A percentile compares a stretch with the other conserved stretches of the same genome.
Evolutionary conservation across 2,113 vertebrate species (phyloP).

Genomic region (Ammodytes dubius): DNA sequence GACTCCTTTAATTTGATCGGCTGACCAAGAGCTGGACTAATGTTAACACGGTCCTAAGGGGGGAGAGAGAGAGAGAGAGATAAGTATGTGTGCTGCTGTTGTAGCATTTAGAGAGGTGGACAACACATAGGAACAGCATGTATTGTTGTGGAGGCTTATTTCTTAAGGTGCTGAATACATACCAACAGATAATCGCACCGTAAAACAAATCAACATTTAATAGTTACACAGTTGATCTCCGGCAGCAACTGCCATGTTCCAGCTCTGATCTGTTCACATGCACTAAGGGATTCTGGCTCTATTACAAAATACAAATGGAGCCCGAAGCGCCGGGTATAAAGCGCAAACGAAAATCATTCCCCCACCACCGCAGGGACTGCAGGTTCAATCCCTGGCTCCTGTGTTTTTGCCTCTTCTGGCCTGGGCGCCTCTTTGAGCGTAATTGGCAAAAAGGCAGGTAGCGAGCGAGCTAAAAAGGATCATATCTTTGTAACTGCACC

Average conservation of each 20-base stretch:
- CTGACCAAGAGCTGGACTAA: conserved; percentile 28
- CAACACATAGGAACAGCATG: background rate
- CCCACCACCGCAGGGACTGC: conserved; percentile 28
- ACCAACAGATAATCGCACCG: conserved; percentile 11
- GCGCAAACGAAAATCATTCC: conserved; percentile 24
- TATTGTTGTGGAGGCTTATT: conserved; percentile 14
- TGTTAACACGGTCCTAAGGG: conserved; percentile 36
- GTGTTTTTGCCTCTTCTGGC: conserved; percentile 32
- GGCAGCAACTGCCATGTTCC: conserved; percentile 31
- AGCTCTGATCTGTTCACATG: conserved; percentile 51
- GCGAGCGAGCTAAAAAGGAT: conserved; percentile 17
- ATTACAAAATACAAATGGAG: conserved; percentile 57
- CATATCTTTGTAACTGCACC: conserved; percentile 14
- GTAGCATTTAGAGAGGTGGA: background rate
- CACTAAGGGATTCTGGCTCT: conserved; percentile 45
- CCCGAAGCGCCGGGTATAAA: conserved; percentile 25
- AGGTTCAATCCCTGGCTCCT: conserved; percentile 45
- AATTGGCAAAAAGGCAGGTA: conserved; percentile 47
- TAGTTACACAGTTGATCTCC: conserved; percentile 18
- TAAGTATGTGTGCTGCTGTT: background rate
- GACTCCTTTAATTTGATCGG: conserved; percentile 46
- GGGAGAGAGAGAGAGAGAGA: background rate
- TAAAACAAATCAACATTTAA: conserved; percentile 30
- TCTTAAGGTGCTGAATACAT: conserved; percentile 8
- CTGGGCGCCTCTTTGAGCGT: conserved; percentile 35